Base-by-base conservation (phyloP, 2,797 vertebrate genomes). In the Eutrigla gurnardus region DNA sequence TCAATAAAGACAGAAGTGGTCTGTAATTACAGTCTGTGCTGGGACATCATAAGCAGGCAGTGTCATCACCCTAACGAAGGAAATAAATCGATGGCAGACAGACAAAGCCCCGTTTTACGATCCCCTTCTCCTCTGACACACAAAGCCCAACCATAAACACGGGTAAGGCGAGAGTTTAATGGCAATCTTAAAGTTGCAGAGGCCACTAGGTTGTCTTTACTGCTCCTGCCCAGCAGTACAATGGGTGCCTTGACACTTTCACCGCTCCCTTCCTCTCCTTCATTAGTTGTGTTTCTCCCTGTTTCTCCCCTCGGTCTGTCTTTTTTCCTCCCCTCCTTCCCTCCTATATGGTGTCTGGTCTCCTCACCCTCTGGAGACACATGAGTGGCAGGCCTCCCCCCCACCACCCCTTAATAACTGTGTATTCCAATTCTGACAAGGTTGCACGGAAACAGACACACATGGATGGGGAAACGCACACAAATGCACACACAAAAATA, bases 31-130 rank as follows among this genome's bases (percentile, higher is more conserved):
- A 90, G 87, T 89, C 81, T 79, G 90, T 81, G 87, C 82, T 88
- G 93, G 92, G 93, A 94, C 93, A 92, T 95, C 91, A 93, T 95
- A 94, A 93, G 93, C 92, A 91, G 93, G 83, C 85, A 70, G 89
- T 91, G 92, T 92, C 90, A 92, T 87, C 90, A 87, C 89, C 91
- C 89, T 94, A 94, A 94, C 91, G 89, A 95, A 95, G 91, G 89
- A 84, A 82, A 93, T 95, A 94, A 95, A 95, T 95, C 92, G 83
- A 93, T 91, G 86, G 85, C 84, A 92, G 91, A 92, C 87, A 93
- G 93, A 94, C 94, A 93, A 94, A 93, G 90, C 84, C 67, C 79
- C 46, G 70, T 85, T 94, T 95, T 94, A 94, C 80, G 87, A 93
- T 85, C 80, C 79, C 79, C 91, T 89, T 88, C 83, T 90, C 85